phyloP scores from a whole-genome alignment of 2,888 invertebrate species.

The Melieria picta region DNA sequence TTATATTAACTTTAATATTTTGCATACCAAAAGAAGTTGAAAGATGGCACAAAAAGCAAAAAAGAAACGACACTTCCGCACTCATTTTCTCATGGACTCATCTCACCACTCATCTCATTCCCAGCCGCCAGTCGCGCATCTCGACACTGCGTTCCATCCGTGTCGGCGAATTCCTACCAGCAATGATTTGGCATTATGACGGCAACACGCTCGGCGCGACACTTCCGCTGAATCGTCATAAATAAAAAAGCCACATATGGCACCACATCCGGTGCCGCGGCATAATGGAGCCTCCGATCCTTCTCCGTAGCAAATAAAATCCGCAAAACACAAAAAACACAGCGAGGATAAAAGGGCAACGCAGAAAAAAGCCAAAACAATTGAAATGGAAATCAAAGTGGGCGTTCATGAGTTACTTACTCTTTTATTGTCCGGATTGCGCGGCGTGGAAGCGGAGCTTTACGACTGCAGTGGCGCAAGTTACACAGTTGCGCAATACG shows the following conservation, averaged over 20 bases:
- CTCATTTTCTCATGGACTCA: too few species aligned
- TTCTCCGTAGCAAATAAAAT: conserved; percentile 26
- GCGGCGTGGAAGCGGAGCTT: background rate
- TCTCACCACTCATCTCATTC: too few species aligned
- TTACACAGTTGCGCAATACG: too few species aligned
- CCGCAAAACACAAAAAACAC: conserved; percentile 20
- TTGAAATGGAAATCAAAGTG: conserved; percentile 64
- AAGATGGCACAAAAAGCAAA: too few species aligned
- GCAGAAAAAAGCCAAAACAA: conserved; percentile 42
- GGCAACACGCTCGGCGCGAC: conserved; percentile 20
- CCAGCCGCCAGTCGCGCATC: too few species aligned
- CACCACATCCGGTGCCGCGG: conserved; percentile 49
- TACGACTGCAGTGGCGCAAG: background rate
- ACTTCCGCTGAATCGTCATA: conserved; percentile 50
- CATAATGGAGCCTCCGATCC: conserved; percentile 2
- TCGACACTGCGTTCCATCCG: too few species aligned
- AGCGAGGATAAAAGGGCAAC: conserved; percentile 1
- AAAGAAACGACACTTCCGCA: too few species aligned
- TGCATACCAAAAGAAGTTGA: too few species aligned
- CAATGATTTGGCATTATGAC: too few species aligned
- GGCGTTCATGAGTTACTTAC: conserved; percentile 63
- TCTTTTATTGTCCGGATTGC: conserved; percentile 44
- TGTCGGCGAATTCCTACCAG: too few species aligned
- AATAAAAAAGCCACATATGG: conserved; percentile 60
- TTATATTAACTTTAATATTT: too few species aligned